A percentile compares a stretch with the other conserved stretches of the same genome.
These are phyloP conservation scores for Amphilophus citrinellus DNA, from an alignment of 2,113 vertebrate species.

Conservation along the genomic window DNA sequence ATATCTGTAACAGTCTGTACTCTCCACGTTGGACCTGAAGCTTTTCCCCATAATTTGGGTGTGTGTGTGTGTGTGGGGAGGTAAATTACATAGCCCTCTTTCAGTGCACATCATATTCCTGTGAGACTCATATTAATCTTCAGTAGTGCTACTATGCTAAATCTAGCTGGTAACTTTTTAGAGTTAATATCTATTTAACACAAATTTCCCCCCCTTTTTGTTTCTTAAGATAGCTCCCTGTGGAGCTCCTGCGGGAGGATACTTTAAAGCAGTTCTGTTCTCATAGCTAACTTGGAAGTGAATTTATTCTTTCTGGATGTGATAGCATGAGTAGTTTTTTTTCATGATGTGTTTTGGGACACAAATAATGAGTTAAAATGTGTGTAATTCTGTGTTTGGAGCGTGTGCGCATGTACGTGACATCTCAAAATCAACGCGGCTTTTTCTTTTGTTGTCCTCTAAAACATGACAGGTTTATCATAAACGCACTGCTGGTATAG, in stretches of 20 bases:
- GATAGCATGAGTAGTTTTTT: not conserved
- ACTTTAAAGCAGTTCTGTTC: conserved; percentile 1
- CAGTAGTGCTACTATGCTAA: not conserved
- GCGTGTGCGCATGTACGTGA: not conserved
- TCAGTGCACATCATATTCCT: not conserved
- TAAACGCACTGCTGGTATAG: not conserved
- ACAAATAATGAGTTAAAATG: too few species aligned
- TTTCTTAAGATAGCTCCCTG: not conserved
- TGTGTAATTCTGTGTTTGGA: not conserved
- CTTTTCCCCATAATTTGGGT: not conserved
- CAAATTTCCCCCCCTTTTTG: not conserved
- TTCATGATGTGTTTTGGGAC: not conserved
- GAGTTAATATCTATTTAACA: not conserved
- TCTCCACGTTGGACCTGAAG: not conserved
- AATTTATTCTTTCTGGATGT: not conserved
- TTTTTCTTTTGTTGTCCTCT: too few species aligned
- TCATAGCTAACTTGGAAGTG: not conserved
- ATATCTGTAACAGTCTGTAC: not conserved
- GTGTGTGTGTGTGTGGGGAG: too few species aligned
- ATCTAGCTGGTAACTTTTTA: not conserved
- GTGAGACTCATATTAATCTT: not conserved
- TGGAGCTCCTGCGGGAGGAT: not conserved
- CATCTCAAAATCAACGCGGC: too few species aligned
- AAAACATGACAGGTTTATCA: not conserved
- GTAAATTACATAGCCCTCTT: not conserved